Evolutionary conservation across 2,797 vertebrate genomes (phyloP).

Genomic region (Pangasius djambal): DNA sequence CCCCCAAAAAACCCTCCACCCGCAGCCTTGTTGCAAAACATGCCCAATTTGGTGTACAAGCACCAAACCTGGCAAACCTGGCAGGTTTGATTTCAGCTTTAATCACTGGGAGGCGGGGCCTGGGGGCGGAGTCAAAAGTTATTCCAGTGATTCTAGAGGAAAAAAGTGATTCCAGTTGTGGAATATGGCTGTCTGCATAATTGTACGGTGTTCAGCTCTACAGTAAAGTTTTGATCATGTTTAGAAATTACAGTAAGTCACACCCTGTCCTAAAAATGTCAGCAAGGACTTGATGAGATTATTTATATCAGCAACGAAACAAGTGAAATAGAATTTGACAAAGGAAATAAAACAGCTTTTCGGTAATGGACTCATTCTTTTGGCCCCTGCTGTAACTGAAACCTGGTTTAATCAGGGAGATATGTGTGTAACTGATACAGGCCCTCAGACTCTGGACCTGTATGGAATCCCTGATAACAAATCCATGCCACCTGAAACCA

Average conservation of each 20-base stretch:
- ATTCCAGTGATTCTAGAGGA: not conserved
- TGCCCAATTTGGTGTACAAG: not conserved
- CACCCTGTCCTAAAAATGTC: not conserved
- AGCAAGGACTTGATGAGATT: not conserved
- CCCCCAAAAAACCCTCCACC: not conserved
- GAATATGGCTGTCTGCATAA: not conserved
- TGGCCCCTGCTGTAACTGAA: not conserved
- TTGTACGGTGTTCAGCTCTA: not conserved
- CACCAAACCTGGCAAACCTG: not conserved
- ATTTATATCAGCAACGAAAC: not conserved
- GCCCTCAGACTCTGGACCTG: not conserved
- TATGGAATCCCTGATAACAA: slow-evolving; percentile 22
- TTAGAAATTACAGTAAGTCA: not conserved
- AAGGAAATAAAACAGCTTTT: not conserved
- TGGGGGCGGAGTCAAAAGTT: not conserved
- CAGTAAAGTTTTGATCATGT: not conserved
- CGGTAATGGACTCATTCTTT: not conserved
- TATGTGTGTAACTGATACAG: slow-evolving; percentile 5
- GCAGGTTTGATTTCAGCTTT: not conserved
- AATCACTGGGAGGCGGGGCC: not conserved
- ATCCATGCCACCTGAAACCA: slow-evolving; percentile 35
- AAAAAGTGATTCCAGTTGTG: not conserved
- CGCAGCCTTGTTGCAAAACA: not conserved
- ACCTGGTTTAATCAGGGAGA: slow-evolving; percentile 1
- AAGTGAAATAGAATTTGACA: not conserved